Base-by-base conservation (phyloP, 2,888 invertebrate genomes). In the Chirona hameri region DNA sequence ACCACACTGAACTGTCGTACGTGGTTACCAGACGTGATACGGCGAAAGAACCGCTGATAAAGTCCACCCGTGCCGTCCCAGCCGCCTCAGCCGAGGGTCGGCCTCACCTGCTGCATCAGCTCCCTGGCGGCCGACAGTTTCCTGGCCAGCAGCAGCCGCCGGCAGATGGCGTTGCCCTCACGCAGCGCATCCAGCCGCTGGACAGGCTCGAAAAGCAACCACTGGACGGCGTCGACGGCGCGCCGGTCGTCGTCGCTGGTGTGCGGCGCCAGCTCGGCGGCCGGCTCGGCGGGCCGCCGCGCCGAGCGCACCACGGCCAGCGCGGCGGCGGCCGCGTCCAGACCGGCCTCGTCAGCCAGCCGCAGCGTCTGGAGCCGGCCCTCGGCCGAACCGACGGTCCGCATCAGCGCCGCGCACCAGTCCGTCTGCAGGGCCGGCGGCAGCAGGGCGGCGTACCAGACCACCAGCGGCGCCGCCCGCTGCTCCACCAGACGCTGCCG, bases 121-220 rank as follows among this genome's bases (percentile, higher is more conserved):
- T 92, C 90, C 81, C 93, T 91, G 39, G 96, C 95, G 83, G 95
- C 95, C 87, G 94, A 93, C 82, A 94, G 89, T 88, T 96, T 97
- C 52, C 92, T 92, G 86, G 93, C 91, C 2, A 93, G 93, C 84
- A 98, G 90, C 88, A 97, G 97, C 83, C 91, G 92, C 84, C 96
- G 92, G 86, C 97, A 93, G 87, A 98, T 91, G 27, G 95, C 93
- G 90, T 97, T 97, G n/a, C 94, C 92, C 87, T 97, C 93, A 90
- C 93, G 92, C 39, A 98, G 87, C 18, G 95, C 93, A 88, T 97
- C 97, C 69, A 92, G 91, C 76, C 93, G 89, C 88, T 97, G 96
- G 81, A 92, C 90, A 24, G 92, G 91, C 86, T 95, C 92, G 86
- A 95, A 93, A 46, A 93, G 91, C 15, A 98, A 88, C 96, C 97